Evolutionary conservation across 1,140 invertebrate genomes (phyloP).

Genomic region (Oppia nitens): DNA sequence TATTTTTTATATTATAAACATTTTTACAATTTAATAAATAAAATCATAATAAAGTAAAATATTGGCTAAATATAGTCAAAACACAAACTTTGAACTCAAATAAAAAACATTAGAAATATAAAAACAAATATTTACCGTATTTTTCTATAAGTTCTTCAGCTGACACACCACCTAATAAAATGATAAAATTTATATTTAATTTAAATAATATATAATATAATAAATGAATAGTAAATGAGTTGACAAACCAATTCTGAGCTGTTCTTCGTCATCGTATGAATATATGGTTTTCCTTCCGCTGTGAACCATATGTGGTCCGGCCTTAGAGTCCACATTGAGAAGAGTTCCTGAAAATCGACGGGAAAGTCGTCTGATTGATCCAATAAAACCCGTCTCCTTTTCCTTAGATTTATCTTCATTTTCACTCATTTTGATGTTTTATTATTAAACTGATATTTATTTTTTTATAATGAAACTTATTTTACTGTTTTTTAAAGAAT

Average conservation of each 20-base stretch:
- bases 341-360: constrained; percentile 10
- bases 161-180: background rate
- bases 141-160: constrained; percentile 7
- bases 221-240: background rate
- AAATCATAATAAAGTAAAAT: too few relatives aligned
- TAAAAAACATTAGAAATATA: background rate
- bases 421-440: too few relatives aligned
- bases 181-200: background rate
- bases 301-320: background rate
- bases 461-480: too few relatives aligned
- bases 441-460: too few relatives aligned
- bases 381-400: background rate
- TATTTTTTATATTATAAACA: too few relatives aligned
- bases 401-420: constrained; percentile 5
- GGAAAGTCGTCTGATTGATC: constrained; percentile 8
- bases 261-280: constrained; percentile 7
- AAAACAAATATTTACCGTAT: constrained; percentile 3
- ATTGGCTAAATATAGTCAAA: too few relatives aligned
- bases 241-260: constrained; percentile 2
- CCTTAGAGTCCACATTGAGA: background rate
- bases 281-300: background rate
- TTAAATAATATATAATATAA: background rate
- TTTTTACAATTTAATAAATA: too few relatives aligned
- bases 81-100: too few relatives aligned
- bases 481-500: too few relatives aligned